phyloP scores from a whole-genome alignment of 1,140 invertebrate species.

The Odontomachus brunneus region DNA sequence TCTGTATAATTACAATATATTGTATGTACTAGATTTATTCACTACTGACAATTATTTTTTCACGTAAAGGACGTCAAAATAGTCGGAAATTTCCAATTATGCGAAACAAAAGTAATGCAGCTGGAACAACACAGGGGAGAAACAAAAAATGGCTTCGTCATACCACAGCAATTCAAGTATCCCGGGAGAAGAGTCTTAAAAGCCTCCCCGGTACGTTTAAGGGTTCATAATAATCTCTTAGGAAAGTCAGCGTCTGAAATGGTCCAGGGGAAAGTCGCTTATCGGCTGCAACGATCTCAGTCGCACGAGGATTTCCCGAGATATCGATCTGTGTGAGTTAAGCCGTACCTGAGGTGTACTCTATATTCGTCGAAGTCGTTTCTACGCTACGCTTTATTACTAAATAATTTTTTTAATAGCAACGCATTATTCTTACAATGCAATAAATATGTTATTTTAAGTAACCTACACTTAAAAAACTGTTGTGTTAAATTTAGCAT shows the following conservation, averaged over 20 bases:
- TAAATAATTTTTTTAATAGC: neutral
- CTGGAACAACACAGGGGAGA: constrained; percentile 29
- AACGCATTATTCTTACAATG: neutral
- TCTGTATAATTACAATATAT: too few species aligned
- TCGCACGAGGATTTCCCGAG: constrained; percentile 74
- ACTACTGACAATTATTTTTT: neutral
- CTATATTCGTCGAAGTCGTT: constrained; percentile 16
- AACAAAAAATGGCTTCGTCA: constrained; percentile 66
- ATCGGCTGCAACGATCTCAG: constrained; percentile 68
- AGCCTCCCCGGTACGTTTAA: constrained; percentile 60
- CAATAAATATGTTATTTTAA: too few species aligned
- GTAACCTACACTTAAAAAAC: too few species aligned
- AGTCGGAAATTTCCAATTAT: constrained; percentile 6
- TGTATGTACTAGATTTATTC: neutral
- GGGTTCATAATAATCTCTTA: constrained; percentile 57
- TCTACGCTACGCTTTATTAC: constrained; percentile 3
- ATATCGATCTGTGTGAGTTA: constrained; percentile 65
- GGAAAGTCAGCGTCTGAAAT: constrained; percentile 56
- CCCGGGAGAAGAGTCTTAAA: constrained; percentile 47
- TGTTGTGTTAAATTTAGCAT: too few species aligned
- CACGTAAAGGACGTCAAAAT: neutral
- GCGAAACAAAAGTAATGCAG: constrained; percentile 32
- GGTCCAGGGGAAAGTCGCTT: constrained; percentile 29
- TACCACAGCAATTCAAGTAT: constrained; percentile 28
- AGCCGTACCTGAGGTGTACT: neutral